Base-by-base conservation (phyloP, 2,113 vertebrate genomes). In the Struthio camelus region DNA sequence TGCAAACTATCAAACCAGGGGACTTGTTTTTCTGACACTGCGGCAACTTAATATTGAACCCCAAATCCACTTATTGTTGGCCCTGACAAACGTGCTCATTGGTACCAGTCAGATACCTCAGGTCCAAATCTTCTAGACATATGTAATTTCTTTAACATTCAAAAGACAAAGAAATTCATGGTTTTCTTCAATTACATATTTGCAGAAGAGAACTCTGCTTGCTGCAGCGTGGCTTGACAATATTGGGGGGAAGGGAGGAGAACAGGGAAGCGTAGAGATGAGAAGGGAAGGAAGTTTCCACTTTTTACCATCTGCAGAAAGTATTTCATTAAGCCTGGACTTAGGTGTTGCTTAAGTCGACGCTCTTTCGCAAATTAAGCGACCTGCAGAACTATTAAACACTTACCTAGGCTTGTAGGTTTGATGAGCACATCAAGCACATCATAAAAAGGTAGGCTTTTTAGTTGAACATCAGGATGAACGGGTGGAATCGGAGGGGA, bases 391-490 rank as follows among this genome's bases (percentile, higher is more conserved):
- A 24, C 23, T 16, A 51, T 19, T 67, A 50, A 86, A 91, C 46
- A 94, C 99, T 98, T 97, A 99, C 99, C 99, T 92, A 99, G 97
- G 96, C 99, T 99, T 2, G 99, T 99, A 56, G 99, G 99, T 84
- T 99, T 99, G 96, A 99, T 99, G 34, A 99, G 98, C 92, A 99
- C 98, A 34, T 99, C 99, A 65, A 99, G 98, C 50, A 99, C 98
- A 50, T 99, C 99, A 1, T 99, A 99, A 97, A 99, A 99, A 10
- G 99, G 99, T 10, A 99, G 98, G 64, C 98, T 98, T 91, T 99
- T 99, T 98, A 99, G 98, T 79, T 99, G 99, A 86, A 99, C 99
- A 38, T 99, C 99, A 0, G 99, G 99, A 92, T 99, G 99, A 92
- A 99, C 99, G 0, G 99, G 99, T 10, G 99, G 99, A 77, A 99